Conservation (phyloP, 2,113 vertebrate species). For the Phrynosoma platyrhinos region DNA sequence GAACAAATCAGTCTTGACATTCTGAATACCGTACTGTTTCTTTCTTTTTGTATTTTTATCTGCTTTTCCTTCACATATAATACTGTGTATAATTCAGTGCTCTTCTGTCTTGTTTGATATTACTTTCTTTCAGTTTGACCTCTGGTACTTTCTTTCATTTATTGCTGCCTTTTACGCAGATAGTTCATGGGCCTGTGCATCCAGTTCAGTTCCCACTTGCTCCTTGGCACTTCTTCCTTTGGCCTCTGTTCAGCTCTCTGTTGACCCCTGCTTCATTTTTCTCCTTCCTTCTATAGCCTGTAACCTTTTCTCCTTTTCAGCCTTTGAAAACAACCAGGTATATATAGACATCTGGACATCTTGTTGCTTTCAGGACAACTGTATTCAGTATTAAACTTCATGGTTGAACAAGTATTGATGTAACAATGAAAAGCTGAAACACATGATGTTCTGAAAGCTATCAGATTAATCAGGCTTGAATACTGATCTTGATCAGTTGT, state of each 20-base stretch:
- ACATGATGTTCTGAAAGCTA: no score
- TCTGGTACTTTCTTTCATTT: background rate
- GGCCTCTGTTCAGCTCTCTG: background rate
- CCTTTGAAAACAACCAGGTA: background rate
- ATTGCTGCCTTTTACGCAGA: background rate
- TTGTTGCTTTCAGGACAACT: no score
- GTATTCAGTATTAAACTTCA: no score
- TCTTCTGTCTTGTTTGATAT: background rate
- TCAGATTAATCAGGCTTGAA: no score
- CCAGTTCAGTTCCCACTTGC: background rate
- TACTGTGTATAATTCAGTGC: background rate
- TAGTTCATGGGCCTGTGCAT: slow-evolving; percentile 5
- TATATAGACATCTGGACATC: background rate
- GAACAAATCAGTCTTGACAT: background rate
- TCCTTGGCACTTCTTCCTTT: background rate
- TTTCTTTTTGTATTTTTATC: background rate
- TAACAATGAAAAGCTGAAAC: no score
- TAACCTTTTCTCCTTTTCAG: background rate
- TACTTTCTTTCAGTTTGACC: background rate
- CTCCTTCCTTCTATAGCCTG: background rate
- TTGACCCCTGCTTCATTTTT: no score
- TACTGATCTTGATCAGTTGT: no score
- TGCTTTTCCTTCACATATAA: background rate
- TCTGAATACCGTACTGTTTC: background rate
- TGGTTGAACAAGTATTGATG: no score